Base-by-base conservation (phyloP, 2,113 vertebrate genomes). In the Petromus typicus region DNA sequence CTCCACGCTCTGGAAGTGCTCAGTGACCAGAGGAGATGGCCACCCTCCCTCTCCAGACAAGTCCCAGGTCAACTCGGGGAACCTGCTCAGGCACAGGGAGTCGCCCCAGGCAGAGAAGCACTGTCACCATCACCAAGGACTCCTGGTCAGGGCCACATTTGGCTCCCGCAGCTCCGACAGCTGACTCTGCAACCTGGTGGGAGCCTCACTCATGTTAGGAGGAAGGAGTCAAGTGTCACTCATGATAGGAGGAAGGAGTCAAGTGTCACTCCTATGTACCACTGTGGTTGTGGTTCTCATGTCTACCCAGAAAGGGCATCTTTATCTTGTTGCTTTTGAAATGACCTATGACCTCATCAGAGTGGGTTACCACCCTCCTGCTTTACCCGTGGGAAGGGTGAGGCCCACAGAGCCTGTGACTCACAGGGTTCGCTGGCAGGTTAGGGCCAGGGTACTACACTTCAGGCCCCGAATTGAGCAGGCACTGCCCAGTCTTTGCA, bases 1-100 rank as follows among this genome's bases (percentile, higher is more conserved):
- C 94, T 79, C 86, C 27, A 43, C 91, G 75, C 90, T 97, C 97
- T 97, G 97, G 91, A 90, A 86, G 95, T 85, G 93, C 87, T 97
- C 85, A 76, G 92, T 73, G 94, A 73, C 96, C 17, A 57, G 69
- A 54, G 48, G 91, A 54, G 90, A 96, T 97, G 82, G 79, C 89
- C 69, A 86, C 97, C 94, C 95, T 96, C 90, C 56, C 95, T 93
- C 76, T 94, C 43, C 18, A 64, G 95, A 96, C 93, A 82, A 92
- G 80, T 92, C 93, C 54, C 89, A 93, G 86, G 90, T 92, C 97
- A 92, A 81, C 86, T 95, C 56, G 78, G 93, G 88, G 91, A n/a
- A 67, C 40, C 0, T n/a, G 43, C 78, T 45, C 23, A 0, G 67
- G 57, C 8, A 23, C 90, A 45, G 0, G 89, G 40, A 87, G 91